Conservation (phyloP, 2,888 invertebrate species). For the Eledona agricola region DNA sequence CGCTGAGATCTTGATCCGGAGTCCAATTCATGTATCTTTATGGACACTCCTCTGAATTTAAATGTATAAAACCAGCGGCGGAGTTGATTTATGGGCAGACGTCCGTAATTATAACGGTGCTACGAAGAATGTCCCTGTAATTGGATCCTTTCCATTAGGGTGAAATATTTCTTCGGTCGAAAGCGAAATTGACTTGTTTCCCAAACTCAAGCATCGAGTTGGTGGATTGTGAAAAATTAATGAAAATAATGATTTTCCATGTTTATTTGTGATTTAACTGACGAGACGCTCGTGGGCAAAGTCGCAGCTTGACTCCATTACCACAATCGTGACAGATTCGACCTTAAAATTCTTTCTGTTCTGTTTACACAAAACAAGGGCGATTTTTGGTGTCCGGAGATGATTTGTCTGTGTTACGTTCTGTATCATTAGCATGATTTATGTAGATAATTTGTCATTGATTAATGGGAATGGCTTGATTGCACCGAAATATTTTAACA, state of each 20-base stretch:
- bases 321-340: constrained; percentile 9
- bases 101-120: constrained; percentile 9
- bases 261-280: not conserved
- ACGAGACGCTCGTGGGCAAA: constrained; percentile 4
- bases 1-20: constrained; percentile 38
- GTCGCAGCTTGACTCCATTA: not conserved
- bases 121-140: constrained; percentile 2
- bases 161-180: too few relatives aligned
- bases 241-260: too few relatives aligned
- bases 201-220: too few relatives aligned
- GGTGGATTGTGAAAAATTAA: too few relatives aligned
- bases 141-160: constrained; percentile 3
- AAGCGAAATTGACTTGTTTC: too few relatives aligned
- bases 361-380: constrained; percentile 6
- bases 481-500: constrained; percentile 15
- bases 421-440: constrained; percentile 10
- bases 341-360: constrained; percentile 16
- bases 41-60: constrained; percentile 34
- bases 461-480: constrained; percentile 6
- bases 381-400: constrained; percentile 14
- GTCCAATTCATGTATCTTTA: constrained; percentile 35
- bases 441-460: constrained; percentile 8
- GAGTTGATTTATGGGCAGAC: too few relatives aligned
- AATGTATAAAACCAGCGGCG: constrained; percentile 33
- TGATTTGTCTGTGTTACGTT: constrained; percentile 4